These are phyloP conservation scores for Rafetus swinhoei DNA, from an alignment of 2,113 vertebrate species.

Conservation along the genomic window DNA sequence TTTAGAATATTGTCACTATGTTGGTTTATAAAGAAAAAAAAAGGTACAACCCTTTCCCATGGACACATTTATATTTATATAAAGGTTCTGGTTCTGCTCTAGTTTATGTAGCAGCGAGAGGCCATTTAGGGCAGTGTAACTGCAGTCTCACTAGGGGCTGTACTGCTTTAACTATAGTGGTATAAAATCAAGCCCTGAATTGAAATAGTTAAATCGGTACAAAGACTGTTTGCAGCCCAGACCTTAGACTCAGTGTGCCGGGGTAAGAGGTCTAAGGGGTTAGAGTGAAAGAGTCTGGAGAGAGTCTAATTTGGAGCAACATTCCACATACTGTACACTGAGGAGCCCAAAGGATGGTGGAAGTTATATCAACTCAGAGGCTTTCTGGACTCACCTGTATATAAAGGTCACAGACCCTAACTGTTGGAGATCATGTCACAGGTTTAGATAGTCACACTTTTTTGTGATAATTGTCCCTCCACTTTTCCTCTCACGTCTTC, in stretches of 20 bases:
- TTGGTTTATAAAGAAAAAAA: constrained; percentile 66
- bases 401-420: background rate
- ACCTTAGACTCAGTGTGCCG: background rate
- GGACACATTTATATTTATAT: constrained; percentile 53
- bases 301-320: background rate
- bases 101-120: constrained; percentile 46
- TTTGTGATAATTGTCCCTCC: background rate
- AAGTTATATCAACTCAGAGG: background rate
- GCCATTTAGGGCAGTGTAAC: constrained; percentile 50
- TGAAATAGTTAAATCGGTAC: background rate
- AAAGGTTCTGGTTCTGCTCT: constrained; percentile 54
- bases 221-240: background rate
- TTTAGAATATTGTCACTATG: constrained; percentile 62
- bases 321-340: background rate
- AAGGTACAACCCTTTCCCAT: constrained; percentile 46
- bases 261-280: background rate
- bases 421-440: background rate
- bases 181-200: background rate
- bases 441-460: background rate
- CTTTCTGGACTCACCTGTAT: background rate
- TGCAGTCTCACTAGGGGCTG: background rate
- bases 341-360: background rate
- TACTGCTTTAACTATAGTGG: background rate
- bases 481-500: background rate
- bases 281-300: background rate